Evolutionary conservation across 2,113 vertebrate species (phyloP).

Genomic region (Emydura subglobosa): DNA sequence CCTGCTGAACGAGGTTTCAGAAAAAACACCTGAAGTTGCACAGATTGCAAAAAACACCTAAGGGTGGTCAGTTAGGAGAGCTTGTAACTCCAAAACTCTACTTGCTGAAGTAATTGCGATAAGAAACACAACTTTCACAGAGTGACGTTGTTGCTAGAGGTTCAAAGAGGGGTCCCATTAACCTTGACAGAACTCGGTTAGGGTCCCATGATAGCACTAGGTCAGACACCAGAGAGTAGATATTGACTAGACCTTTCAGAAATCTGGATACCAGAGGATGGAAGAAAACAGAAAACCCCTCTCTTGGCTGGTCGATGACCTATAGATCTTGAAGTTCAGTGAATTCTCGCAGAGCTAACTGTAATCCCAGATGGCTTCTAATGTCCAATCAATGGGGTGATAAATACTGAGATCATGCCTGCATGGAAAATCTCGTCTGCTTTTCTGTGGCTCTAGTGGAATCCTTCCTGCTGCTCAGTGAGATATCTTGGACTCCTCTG

Average conservation of each 20-base stretch:
- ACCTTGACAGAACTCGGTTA: neutral
- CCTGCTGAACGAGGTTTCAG: neutral
- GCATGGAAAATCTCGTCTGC: neutral
- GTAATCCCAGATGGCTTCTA: neutral
- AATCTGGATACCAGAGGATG: neutral
- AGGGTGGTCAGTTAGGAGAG: neutral
- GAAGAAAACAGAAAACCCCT: neutral
- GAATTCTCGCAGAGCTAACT: neutral
- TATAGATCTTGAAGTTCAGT: neutral
- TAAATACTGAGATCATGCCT: neutral
- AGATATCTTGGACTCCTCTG: neutral
- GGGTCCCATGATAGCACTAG: neutral
- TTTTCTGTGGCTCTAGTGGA: neutral
- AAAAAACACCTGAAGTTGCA: neutral
- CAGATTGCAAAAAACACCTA: neutral
- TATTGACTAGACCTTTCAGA: neutral
- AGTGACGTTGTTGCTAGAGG: neutral
- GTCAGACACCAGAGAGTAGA: neutral
- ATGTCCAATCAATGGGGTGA: neutral
- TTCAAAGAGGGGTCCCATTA: neutral
- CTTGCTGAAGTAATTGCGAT: neutral
- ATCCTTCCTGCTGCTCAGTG: neutral
- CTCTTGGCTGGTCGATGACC: neutral
- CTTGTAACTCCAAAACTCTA: neutral
- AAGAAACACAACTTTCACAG: neutral